These are phyloP conservation scores for Cantharis rufa DNA, from an alignment of 2,888 invertebrate genomes.

Conservation along the genomic window DNA sequence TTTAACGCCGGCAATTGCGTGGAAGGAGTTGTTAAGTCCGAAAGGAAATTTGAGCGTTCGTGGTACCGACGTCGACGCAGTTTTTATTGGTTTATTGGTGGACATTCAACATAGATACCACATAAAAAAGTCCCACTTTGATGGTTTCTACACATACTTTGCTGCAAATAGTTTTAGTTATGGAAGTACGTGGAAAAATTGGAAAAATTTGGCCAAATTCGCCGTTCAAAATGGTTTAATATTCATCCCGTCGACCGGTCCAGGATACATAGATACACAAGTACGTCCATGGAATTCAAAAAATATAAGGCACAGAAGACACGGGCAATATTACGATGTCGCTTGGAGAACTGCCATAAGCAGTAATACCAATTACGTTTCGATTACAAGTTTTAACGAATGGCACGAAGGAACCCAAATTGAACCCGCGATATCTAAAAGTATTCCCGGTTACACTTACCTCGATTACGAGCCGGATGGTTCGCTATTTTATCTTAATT, in stretches of 20 bases:
- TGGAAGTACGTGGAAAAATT: slow-evolving; percentile 64
- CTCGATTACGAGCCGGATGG: slow-evolving; percentile 66
- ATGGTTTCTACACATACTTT: slow-evolving; percentile 68
- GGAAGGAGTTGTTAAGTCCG: slow-evolving; percentile 58
- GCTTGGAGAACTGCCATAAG: slow-evolving; percentile 66
- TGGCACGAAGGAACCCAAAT: slow-evolving; percentile 79
- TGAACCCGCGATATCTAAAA: slow-evolving; percentile 64
- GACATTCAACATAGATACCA: slow-evolving; percentile 59
- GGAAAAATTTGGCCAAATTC: slow-evolving; percentile 57
- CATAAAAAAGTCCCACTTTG: slow-evolving; percentile 59
- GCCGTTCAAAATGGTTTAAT: slow-evolving; percentile 62
- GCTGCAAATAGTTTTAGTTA: slow-evolving; percentile 65
- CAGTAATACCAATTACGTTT: slow-evolving; percentile 61
- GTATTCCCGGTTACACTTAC: slow-evolving; percentile 54
- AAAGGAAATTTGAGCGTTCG: slow-evolving; percentile 56
- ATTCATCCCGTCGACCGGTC: slow-evolving; percentile 72
- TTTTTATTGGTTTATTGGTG: slow-evolving; percentile 63
- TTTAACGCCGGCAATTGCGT: slow-evolving; percentile 57
- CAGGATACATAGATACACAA: slow-evolving; percentile 70
- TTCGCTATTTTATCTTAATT: slow-evolving; percentile 65
- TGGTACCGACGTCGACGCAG: slow-evolving; percentile 60
- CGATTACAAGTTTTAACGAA: slow-evolving; percentile 74
- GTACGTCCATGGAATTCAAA: slow-evolving; percentile 64
- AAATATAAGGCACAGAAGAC: slow-evolving; percentile 59
- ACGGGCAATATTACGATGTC: slow-evolving; percentile 67